These are phyloP conservation scores for Chrysogorgia sp. DNA, from an alignment of 92 coral and sea anemone genomes.

Conservation along the genomic window DNA sequence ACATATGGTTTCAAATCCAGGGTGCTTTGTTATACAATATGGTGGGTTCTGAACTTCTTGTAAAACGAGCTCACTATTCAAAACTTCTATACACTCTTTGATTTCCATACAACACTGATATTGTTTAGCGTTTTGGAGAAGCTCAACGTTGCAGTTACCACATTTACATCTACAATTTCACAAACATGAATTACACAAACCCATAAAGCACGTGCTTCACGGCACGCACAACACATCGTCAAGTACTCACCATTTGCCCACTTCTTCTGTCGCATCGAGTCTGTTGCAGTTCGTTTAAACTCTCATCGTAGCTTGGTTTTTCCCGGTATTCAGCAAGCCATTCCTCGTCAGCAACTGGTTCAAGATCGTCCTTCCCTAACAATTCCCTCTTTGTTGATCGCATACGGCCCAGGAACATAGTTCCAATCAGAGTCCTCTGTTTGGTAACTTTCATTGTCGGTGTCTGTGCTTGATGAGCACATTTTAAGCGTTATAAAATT, in stretches of 20 bases:
- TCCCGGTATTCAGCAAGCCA: conserved; percentile 30
- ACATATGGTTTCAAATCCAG: not conserved
- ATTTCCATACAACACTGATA: conserved; percentile 21
- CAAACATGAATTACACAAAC: not conserved
- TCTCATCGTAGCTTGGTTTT: conserved; percentile 22
- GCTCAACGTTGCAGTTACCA: conserved; percentile 24
- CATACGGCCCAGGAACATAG: no score
- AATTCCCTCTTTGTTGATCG: no score
- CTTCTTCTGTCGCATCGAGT: conserved; percentile 7
- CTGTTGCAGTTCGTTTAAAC: conserved; percentile 30
- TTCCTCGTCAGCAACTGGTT: no score
- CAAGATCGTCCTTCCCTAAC: no score
- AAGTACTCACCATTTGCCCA: no score
- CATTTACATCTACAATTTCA: conserved; percentile 4
- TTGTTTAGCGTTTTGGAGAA: conserved; percentile 16
- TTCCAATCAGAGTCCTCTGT: no score
- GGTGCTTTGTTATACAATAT: conserved; percentile 8
- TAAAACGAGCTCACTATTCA: no score
- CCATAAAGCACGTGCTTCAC: not conserved
- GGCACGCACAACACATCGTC: no score
- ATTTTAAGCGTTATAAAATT: no score
- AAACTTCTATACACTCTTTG: conserved; percentile 26
- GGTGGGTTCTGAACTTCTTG: conserved; percentile 9
- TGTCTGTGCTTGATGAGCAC: no score
- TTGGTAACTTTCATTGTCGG: no score